phyloP scores from a whole-genome alignment of 2,797 vertebrate species.

The Uromys caudimaculatus region DNA sequence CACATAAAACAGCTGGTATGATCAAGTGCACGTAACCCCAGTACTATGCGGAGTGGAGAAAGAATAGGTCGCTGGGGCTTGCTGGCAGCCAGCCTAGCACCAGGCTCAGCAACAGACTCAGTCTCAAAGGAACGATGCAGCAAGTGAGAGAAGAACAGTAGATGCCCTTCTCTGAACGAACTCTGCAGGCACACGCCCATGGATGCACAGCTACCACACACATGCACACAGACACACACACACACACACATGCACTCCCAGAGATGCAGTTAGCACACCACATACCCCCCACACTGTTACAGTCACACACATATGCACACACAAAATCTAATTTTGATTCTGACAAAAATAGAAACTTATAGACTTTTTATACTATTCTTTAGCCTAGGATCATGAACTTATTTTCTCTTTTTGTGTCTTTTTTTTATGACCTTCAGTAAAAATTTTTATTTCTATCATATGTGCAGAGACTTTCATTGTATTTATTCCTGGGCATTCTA shows the following conservation, averaged over 20 bases:
- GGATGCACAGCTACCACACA: background rate
- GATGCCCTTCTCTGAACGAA: background rate
- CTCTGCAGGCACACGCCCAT: background rate
- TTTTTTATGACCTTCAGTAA: background rate
- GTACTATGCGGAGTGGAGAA: background rate
- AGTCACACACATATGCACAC: background rate
- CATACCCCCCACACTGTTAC: background rate
- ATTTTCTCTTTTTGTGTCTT: background rate
- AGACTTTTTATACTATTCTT: constrained; percentile 16
- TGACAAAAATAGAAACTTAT: constrained; percentile 1
- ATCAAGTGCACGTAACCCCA: background rate
- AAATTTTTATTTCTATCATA: background rate
- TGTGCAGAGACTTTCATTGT: background rate
- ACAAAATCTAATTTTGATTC: constrained; percentile 4
- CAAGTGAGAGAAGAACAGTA: background rate
- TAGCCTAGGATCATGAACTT: background rate
- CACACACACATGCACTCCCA: background rate
- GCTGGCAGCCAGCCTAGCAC: background rate
- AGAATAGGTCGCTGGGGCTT: background rate
- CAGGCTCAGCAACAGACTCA: background rate
- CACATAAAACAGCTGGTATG: background rate
- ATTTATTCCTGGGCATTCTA: constrained; percentile 9
- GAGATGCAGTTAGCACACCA: no score
- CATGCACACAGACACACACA: background rate
- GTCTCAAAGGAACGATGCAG: background rate